These are phyloP conservation scores for Sinella curviseta DNA, from an alignment of 1,140 invertebrate genomes.

Conservation along the genomic window DNA sequence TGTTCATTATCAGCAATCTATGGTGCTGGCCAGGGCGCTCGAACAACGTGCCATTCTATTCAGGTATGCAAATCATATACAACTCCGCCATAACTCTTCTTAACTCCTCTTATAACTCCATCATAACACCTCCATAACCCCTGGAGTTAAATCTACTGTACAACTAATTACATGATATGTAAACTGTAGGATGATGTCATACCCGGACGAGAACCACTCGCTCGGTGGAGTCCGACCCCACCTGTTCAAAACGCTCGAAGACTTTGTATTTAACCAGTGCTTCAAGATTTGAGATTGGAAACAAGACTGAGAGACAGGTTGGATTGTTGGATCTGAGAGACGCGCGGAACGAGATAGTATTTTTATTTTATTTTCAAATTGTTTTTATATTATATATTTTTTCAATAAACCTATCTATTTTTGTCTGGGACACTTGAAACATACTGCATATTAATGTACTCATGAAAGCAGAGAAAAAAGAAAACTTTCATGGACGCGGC, in stretches of 20 bases:
- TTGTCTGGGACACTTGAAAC: too few species aligned
- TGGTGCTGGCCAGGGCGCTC: conserved; percentile 76
- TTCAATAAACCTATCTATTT: too few species aligned
- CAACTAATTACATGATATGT: background rate
- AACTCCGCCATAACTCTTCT: background rate
- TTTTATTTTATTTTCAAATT: too few species aligned
- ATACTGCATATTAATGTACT: too few species aligned
- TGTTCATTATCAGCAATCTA: conserved; percentile 90
- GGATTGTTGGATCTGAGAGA: too few species aligned
- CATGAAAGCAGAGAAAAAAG: too few species aligned
- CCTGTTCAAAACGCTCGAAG: conserved; percentile 82
- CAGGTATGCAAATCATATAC: conserved; percentile 52
- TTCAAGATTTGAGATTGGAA: too few species aligned
- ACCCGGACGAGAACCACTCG: conserved; percentile 84
- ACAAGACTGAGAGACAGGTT: too few species aligned
- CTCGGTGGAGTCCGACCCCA: conserved; percentile 69
- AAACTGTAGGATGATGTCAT: conserved; percentile 67
- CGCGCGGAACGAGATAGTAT: too few species aligned
- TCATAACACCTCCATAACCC: background rate
- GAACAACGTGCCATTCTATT: conserved; percentile 79
- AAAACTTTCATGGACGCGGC: too few species aligned
- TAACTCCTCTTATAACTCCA: background rate
- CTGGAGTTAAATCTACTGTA: background rate
- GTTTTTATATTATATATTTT: too few species aligned
- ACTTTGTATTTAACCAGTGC: conserved; percentile 76